Evolutionary conservation across 2,888 invertebrate species (phyloP), one percentile per base, ranked within the genome.

Genomic region (Calameuta idolon): DNA sequence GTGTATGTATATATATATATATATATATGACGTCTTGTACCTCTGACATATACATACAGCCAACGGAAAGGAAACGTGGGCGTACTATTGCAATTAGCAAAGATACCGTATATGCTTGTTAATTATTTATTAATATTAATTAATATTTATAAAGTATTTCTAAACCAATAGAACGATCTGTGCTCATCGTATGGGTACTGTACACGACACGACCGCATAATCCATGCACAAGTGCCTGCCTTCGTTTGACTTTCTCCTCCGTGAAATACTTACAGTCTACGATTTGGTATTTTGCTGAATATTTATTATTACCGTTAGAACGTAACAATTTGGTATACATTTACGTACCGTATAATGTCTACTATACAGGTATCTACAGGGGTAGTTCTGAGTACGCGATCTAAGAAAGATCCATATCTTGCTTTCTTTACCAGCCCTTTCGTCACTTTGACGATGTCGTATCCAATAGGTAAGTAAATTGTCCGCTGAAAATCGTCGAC

Each of bases 351-450:
- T 83, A 80, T 84, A 86, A 88, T 87, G 81, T 86, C 90, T 90
- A 90, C 90, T 91, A 90, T 91, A 91, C 91, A 91, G 87, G 84
- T 91, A 91, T 91, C 91, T 91, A 91, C 91, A 91, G 87, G 55
- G 86, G 87, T 89, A 89, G 84, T 55, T 55, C 23, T 89, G 87
- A 89, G 89, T 90, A 88, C 87, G 85, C 83, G 86, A 85, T 87
- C 84, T 86, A 80, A 86, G 81, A 55, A 77, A 79, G 74, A 37
- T 55, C 55, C 55, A 55, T 55, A 23, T 55, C 5, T 23, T 55
- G 15, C 23, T 5, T 23, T 9, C 5, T 55, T 55, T 55, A 55
- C 55, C 55, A 55, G 55, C 55, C 23, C 55, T 55, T 55, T 9
- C 55, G 55, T 55, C 55, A 9, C 9, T 23, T 9, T 55, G 23